phyloP scores from a whole-genome alignment of 2,797 vertebrate genomes.

The Acanthurus leucopareius region DNA sequence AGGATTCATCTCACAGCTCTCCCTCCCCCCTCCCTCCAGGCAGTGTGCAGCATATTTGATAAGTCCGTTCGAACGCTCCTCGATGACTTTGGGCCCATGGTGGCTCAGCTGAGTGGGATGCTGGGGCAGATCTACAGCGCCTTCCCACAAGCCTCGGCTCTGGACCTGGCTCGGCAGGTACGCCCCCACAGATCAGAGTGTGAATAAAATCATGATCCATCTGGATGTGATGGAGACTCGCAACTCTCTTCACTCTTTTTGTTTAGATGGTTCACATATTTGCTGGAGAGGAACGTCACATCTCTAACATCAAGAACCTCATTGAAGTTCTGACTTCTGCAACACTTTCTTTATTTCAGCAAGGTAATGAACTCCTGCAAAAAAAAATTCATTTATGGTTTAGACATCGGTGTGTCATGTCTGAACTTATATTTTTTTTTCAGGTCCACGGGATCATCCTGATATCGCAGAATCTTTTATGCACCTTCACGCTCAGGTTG shows the following conservation, averaged over 20 bases:
- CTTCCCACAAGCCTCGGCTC: constrained; percentile 94
- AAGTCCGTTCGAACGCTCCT: constrained; percentile 96
- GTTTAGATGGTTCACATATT: constrained; percentile 96
- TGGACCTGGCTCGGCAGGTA: constrained; percentile 96
- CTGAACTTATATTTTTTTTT: constrained; percentile 73
- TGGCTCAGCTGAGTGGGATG: constrained; percentile 96
- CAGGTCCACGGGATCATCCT: constrained; percentile 97
- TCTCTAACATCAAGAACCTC: constrained; percentile 89
- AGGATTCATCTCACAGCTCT: constrained; percentile 27
- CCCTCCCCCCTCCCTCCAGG: constrained; percentile 79
- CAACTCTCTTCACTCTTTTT: background rate
- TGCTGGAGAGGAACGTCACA: constrained; percentile 91
- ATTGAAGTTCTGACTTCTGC: constrained; percentile 92
- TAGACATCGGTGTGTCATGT: constrained; percentile 36
- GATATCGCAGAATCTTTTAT: constrained; percentile 99
- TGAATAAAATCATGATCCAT: background rate
- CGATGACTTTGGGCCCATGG: constrained; percentile 95
- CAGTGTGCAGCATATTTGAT: constrained; percentile 95
- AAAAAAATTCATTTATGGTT: background rate
- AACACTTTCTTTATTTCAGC: constrained; percentile 94
- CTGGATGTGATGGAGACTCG: background rate
- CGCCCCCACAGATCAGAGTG: constrained; percentile 1
- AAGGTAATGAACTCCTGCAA: constrained; percentile 85
- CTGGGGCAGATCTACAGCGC: constrained; percentile 95
- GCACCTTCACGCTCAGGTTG: constrained; percentile 98